A percentile compares a stretch with the other conserved stretches of the same genome.
phyloP scores from a whole-genome alignment of 2,888 invertebrate genomes.

The Cantharis nigra region DNA sequence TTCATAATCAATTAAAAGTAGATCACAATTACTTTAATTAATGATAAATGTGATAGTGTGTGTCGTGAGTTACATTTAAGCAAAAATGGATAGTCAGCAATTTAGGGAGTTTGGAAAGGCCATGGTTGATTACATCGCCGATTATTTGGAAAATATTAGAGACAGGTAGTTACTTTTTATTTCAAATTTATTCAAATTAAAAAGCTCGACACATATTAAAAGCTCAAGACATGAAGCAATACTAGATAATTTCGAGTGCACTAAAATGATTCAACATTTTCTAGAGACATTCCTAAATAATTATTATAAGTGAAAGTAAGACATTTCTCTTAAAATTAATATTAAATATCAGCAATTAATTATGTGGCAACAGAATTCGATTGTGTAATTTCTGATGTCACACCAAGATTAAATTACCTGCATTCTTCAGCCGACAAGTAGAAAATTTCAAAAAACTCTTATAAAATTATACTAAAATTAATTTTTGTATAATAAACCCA shows the following conservation, averaged over 20 bases:
- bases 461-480: no score
- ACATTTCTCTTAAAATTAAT: constrained; percentile 2
- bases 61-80: neutral
- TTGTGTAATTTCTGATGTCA: neutral
- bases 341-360: neutral
- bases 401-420: neutral
- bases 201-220: neutral
- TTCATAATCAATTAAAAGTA: constrained; percentile 4
- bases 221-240: neutral
- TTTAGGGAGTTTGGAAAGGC: constrained; percentile 86
- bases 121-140: constrained; percentile 87
- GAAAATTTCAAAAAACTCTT: neutral
- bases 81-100: constrained; percentile 69
- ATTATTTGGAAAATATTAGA: constrained; percentile 84
- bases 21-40: constrained; percentile 1
- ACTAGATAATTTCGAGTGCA: neutral
- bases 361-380: neutral
- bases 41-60: constrained; percentile 4
- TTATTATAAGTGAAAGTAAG: constrained; percentile 2
- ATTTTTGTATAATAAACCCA: neutral
- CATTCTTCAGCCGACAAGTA: neutral
- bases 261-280: neutral
- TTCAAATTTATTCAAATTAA: neutral
- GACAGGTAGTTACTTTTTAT: constrained; percentile 63
- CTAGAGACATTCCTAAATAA: neutral